phyloP scores from a whole-genome alignment of 2,888 invertebrate species.

The Crossocerus cetratus region DNA sequence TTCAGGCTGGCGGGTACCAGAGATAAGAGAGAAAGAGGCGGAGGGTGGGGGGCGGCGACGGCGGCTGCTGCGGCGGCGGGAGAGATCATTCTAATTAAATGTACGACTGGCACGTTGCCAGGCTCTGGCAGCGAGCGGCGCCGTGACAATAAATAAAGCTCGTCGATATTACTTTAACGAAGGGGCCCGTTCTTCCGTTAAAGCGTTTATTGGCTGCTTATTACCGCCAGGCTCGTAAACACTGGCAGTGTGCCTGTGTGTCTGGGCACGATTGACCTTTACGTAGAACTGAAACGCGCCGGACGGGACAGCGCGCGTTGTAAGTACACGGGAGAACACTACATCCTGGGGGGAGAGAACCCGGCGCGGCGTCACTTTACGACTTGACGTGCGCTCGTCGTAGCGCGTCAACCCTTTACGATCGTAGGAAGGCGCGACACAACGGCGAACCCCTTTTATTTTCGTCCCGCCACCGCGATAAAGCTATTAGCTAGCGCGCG shows the following conservation, averaged over 20 bases:
- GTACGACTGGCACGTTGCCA: neutral
- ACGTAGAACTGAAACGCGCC: neutral
- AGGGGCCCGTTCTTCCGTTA: slow-evolving; percentile 1
- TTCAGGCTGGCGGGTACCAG: neutral
- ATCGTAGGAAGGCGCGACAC: too few relatives aligned
- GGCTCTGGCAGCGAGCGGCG: neutral
- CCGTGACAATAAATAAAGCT: neutral
- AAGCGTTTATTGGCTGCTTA: neutral
- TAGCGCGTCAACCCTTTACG: too few relatives aligned
- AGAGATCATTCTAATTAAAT: slow-evolving; percentile 1
- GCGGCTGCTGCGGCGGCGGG: neutral
- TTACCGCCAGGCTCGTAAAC: neutral
- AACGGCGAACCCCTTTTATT: too few relatives aligned
- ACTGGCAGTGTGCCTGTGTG: neutral
- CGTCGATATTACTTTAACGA: slow-evolving; percentile 3
- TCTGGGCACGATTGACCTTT: neutral
- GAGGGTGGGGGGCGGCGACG: too few relatives aligned
- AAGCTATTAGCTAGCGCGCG: slow-evolving; percentile 9
- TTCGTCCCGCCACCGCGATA: neutral
- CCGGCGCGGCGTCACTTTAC: neutral
- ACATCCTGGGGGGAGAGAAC: neutral
- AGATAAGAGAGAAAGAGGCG: too few relatives aligned
- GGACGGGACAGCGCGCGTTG: neutral
- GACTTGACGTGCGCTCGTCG: neutral
- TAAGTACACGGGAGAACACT: neutral